Base-by-base conservation (phyloP, 2,888 invertebrate genomes). In the Autographa gamma region DNA sequence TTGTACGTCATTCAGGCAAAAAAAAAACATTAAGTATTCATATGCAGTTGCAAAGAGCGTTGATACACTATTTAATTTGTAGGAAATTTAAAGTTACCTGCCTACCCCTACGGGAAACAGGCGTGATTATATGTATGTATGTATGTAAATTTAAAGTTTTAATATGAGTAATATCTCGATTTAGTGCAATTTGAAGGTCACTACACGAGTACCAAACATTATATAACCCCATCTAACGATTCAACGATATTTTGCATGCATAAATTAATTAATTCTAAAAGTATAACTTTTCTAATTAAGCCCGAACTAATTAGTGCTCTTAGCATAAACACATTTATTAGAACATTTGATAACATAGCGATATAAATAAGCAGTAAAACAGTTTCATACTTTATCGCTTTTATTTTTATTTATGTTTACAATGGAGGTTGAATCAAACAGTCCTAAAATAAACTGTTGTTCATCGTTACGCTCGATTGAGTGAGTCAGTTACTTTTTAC, bases 401-500 rank as follows among this genome's bases (percentile, higher is more conserved):
- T 63, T 76, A 74, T 81, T 68, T 79, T 75, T 74, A 68, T 79
- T 71, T 71, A 70, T 74, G 66, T 79, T 71, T 72, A 70, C 72
- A 71, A 64, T 64, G 58, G 61, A 61, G 14, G 64, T 69, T 79
- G 76, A 82, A 77, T 77, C 71, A 71, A 82, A 72, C 61, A 34
- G 6, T 68, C 62, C 70, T 74, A 77, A 86, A 86, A 88, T 86
- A 80, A 86, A 86, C 75, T 80, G 82, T 85, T 88, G 82, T 83
- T 84, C 78, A 82, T 78, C 75, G 80, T 84, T 81, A 85, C 81
- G 63, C 73, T 62, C 81, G 84, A 84, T 80, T 82, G 80, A 81
- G 71, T 88, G 88, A 89, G 82, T 88, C 88, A 86, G 82, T 67
- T 77, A 66, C 78, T 81, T 81, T 84, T 81, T 83, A 73, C 66